Base-by-base conservation (phyloP, 2,888 invertebrate genomes). In the Trissonchulus sp. region DNA sequence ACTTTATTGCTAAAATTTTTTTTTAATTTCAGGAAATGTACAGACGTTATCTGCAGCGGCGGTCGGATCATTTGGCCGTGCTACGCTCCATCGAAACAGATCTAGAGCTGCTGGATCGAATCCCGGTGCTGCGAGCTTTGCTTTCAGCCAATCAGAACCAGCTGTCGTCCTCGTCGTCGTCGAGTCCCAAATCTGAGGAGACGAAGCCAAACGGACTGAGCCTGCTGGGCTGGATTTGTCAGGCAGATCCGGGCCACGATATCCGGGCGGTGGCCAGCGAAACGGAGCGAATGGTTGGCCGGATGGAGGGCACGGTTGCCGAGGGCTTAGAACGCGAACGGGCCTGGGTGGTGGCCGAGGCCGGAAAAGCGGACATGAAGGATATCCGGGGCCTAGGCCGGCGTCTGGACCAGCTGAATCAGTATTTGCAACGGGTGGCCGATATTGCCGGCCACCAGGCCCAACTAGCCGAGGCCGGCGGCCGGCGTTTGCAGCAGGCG, bases 321-420 rank as follows among this genome's bases (percentile, higher is more conserved):
- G 38, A 30, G 30, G 30, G 3, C 28, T 35, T 68, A 60, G 73
- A 76, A 30, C 33, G 72, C 23, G 71, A 48, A 2, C 34, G 35
- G 31, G 23, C 30, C 30, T 8, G 8, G 3, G 65, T 76, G 37
- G 33, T 35, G 2, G 31, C n/a, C 3, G 31, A 28, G 38, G 71
- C 37, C 33, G 31, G 68, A 8, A 74, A 69, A 18, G 1, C 71
- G n/a, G 65, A 63, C 2, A 74, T 74, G 74, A 76, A 74, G 72
- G 76, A 78, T 23, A 76, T 78, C 34, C 73, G 73, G 31, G 78
- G 78, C 18, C 37, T 78, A 38, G 73, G 38, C 2, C 63, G 74
- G 37, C 78, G 78, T 8, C 68, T 78, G 48, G 72, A 31, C 3
- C 63, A 74, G 15, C 74, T 78, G 34, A 68, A 78, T 34, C 15